Conservation (phyloP, 2,888 invertebrate genomes). For the Pyralis farinalis region DNA sequence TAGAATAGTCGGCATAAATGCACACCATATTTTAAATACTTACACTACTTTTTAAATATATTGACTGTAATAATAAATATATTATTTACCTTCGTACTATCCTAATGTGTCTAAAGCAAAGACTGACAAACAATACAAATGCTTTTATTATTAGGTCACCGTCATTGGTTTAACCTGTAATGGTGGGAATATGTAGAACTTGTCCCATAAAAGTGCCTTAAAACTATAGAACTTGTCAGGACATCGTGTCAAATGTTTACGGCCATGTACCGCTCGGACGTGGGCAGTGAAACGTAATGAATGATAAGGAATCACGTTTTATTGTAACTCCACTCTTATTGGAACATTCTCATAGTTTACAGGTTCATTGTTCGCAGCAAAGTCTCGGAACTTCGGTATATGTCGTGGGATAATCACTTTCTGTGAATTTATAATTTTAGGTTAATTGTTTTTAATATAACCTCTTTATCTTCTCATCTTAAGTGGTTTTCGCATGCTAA, state of each 20-base stretch:
- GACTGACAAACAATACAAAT: background rate
- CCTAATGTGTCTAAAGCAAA: too few relatives aligned
- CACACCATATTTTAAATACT: too few relatives aligned
- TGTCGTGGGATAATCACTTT: constrained; percentile 27
- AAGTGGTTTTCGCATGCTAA: constrained; percentile 8
- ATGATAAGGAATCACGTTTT: constrained; percentile 25
- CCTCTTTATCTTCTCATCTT: constrained; percentile 7
- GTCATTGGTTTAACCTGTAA: constrained; percentile 3
- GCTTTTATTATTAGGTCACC: background rate
- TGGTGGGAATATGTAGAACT: constrained; percentile 5
- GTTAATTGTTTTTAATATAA: constrained; percentile 3
- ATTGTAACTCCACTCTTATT: constrained; percentile 21
- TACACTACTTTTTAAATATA: too few relatives aligned
- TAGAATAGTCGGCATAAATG: too few relatives aligned
- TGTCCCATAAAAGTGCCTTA: constrained; percentile 5
- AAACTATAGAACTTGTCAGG: constrained; percentile 4
- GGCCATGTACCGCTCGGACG: constrained; percentile 11
- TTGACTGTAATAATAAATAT: too few relatives aligned
- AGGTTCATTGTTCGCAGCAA: constrained; percentile 28
- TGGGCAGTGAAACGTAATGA: constrained; percentile 18
- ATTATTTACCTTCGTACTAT: too few relatives aligned
- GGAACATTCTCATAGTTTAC: constrained; percentile 24
- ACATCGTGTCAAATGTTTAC: constrained; percentile 9
- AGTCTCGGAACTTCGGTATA: constrained; percentile 11
- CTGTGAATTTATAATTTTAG: constrained; percentile 7